phyloP scores from a whole-genome alignment of 2,888 invertebrate species.

The Pyrgus malvae region DNA sequence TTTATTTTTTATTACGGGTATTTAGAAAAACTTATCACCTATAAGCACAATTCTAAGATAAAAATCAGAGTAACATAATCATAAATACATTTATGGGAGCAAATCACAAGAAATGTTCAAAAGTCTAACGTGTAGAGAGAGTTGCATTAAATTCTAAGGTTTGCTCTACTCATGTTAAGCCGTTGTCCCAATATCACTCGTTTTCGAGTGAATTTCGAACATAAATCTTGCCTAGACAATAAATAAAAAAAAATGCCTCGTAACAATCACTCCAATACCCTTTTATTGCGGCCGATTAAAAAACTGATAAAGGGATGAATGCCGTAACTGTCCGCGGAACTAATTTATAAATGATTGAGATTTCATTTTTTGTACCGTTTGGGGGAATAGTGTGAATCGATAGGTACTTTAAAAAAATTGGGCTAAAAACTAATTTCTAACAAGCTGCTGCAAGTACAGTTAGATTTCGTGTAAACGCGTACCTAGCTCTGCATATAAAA shows the following conservation, averaged over 20 bases:
- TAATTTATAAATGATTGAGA: slow-evolving; percentile 81
- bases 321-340: slow-evolving; percentile 73
- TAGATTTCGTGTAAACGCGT: too few species aligned
- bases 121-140: too few species aligned
- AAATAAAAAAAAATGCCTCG: slow-evolving; percentile 58
- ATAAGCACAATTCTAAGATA: too few species aligned
- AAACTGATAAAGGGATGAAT: slow-evolving; percentile 77
- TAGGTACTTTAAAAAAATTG: slow-evolving; percentile 23
- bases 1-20: too few species aligned
- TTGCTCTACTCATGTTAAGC: slow-evolving; percentile 2
- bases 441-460: too few species aligned
- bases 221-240: slow-evolving; percentile 66
- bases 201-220: slow-evolving; percentile 40
- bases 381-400: slow-evolving; percentile 35
- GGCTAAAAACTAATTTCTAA: not conserved
- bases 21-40: too few species aligned
- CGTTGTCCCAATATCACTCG: slow-evolving; percentile 5
- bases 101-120: too few species aligned
- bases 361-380: slow-evolving; percentile 63
- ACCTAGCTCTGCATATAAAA: too few species aligned
- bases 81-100: too few species aligned
- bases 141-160: too few species aligned
- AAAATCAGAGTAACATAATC: too few species aligned
- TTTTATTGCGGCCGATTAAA: slow-evolving; percentile 76
- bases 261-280: slow-evolving; percentile 71